phyloP scores from a whole-genome alignment of 2,797 vertebrate genomes.

The Semaprochilodus insignis region DNA sequence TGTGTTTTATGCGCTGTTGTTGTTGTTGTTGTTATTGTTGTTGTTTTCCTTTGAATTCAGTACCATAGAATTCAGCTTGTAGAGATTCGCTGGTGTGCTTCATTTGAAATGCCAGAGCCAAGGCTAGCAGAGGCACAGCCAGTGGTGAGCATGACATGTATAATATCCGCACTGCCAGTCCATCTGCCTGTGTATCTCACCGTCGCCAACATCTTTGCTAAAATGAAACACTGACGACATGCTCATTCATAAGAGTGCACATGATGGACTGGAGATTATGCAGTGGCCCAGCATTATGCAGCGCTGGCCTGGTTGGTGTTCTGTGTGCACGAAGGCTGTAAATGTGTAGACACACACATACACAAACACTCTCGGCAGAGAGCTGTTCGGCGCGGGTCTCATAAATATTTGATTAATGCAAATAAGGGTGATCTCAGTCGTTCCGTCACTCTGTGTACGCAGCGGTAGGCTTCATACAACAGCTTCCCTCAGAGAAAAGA shows the following conservation, averaged over 20 bases:
- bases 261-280: conserved; percentile 15
- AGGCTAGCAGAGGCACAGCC: neutral
- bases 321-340: neutral
- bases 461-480: neutral
- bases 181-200: neutral
- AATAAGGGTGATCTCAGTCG: conserved; percentile 46
- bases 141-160: neutral
- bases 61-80: neutral
- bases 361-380: conserved; percentile 28
- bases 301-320: neutral
- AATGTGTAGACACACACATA: neutral
- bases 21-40: no score
- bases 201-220: neutral
- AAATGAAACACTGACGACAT: neutral
- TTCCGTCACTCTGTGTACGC: conserved; percentile 26
- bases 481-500: conserved; percentile 3
- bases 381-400: neutral
- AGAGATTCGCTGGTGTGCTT: neutral
- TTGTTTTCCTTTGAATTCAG: neutral
- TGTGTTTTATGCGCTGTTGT: neutral
- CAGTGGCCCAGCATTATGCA: neutral
- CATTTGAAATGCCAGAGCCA: neutral
- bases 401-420: conserved; percentile 56
- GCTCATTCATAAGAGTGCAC: conserved; percentile 1
- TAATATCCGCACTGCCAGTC: conserved; percentile 1